A percentile compares a stretch with the other conserved stretches of the same genome.
phyloP scores from a whole-genome alignment of 1,140 invertebrate genomes.

The Babylonia areolata region DNA sequence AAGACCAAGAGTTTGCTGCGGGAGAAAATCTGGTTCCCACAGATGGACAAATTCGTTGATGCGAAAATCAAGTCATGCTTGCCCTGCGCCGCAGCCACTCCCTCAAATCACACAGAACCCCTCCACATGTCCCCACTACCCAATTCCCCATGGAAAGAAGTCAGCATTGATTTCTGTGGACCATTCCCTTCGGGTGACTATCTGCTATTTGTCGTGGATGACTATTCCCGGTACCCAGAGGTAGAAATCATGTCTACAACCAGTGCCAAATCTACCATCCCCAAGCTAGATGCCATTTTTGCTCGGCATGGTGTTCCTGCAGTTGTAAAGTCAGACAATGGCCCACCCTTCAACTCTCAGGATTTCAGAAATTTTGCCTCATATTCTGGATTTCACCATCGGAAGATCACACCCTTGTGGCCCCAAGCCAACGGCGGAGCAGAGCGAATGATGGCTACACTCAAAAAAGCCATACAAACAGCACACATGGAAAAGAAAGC shows the following conservation, averaged over 20 bases:
- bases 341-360: conserved; percentile 47
- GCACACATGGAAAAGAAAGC: background rate
- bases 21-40: conserved; percentile 73
- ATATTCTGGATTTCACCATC: no score
- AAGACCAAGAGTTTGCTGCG: conserved; percentile 66
- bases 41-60: conserved; percentile 58
- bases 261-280: conserved; percentile 42
- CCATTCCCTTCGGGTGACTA: conserved; percentile 58
- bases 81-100: conserved; percentile 40
- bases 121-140: conserved; percentile 51
- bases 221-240: conserved; percentile 60
- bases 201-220: conserved; percentile 60
- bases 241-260: conserved; percentile 55
- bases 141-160: conserved; percentile 53
- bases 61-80: conserved; percentile 63
- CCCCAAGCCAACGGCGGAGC: conserved; percentile 28
- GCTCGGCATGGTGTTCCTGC: conserved; percentile 41
- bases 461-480: background rate
- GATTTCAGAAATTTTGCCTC: no score
- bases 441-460: conserved; percentile 21
- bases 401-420: background rate
- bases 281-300: conserved; percentile 53
- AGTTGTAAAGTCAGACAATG: conserved; percentile 47
- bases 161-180: conserved; percentile 56
- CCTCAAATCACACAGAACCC: conserved; percentile 41